Base-by-base conservation (phyloP, 2,888 invertebrate species). In the Branchellion lobata region DNA sequence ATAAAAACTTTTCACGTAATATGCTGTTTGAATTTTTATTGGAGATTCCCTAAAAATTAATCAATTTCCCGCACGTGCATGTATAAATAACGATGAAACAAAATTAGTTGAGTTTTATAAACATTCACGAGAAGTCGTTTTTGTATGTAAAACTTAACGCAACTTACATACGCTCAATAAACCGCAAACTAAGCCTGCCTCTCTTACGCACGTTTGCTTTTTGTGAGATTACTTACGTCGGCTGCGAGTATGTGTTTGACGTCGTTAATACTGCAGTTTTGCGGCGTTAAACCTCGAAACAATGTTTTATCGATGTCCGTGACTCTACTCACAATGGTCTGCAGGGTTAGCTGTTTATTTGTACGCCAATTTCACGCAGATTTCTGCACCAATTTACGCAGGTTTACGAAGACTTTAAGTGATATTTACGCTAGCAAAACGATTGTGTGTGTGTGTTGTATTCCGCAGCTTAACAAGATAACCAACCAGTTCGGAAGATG, bases 231-330 rank as follows among this genome's bases (percentile, higher is more conserved):
- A 57, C 61, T 57, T 57, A 57, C 61, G 24, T 24, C n/a, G 24
- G 61, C 21, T 18, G 24, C 61, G 61, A 57, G 61, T 57, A 57
- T 57, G 61, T 57, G n/a, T 57, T 57, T 57, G 21, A 57, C 61
- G 61, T 57, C 61, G 24, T 57, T 57, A 57, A 57, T 57, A 57
- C 61, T 24, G 61, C 61, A 18, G 61, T 57, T 57, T 57, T 57
- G 61, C 61, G 8, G 61, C 61, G 61, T 57, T 57, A 57, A 57
- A 57, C 61, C 61, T 57, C 61, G 61, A 57, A 57, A 57, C 61
- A 57, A 57, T 57, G 61, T 57, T 57, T 57, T 57, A 57, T 57
- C 21, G 61, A 5, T 18, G 3, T 57, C 61, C 61, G 61, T 57
- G 61, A 57, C 14, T 18, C 61, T 57, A 57, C n/a, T 57, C 61